phyloP scores from a whole-genome alignment of 2,113 vertebrate species.

The Budorcas taxicolor region DNA sequence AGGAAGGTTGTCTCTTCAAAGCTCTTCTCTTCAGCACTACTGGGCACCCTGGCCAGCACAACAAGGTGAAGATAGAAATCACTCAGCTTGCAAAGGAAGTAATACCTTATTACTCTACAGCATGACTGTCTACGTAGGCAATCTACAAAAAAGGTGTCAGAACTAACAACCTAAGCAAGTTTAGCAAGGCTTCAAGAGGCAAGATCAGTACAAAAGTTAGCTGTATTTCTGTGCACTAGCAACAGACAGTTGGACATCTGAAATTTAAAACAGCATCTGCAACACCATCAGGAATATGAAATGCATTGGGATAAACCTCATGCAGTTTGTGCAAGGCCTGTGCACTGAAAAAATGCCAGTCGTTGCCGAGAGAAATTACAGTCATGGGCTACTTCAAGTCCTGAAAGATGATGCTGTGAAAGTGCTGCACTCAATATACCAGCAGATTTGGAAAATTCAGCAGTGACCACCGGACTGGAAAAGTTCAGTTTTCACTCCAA shows the following conservation, averaged over 20 bases:
- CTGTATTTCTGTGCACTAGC: background rate
- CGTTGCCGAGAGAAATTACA: background rate
- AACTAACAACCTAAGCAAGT: no score
- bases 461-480: background rate
- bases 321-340: no score
- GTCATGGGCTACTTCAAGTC: background rate
- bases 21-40: background rate
- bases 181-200: background rate
- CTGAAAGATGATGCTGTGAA: background rate
- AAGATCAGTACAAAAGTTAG: background rate
- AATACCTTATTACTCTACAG: no score
- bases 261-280: background rate
- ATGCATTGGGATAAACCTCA: background rate
- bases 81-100: background rate
- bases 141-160: background rate
- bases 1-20: no score
- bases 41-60: background rate
- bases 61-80: background rate
- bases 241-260: background rate
- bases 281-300: background rate
- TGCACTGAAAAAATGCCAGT: fast-evolving
- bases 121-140: fast-evolving
- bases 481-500: background rate
- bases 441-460: background rate
- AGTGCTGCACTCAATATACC: background rate